Evolutionary conservation across 2,113 vertebrate species (phyloP).

Genomic region (Neopipo cinnamomea): DNA sequence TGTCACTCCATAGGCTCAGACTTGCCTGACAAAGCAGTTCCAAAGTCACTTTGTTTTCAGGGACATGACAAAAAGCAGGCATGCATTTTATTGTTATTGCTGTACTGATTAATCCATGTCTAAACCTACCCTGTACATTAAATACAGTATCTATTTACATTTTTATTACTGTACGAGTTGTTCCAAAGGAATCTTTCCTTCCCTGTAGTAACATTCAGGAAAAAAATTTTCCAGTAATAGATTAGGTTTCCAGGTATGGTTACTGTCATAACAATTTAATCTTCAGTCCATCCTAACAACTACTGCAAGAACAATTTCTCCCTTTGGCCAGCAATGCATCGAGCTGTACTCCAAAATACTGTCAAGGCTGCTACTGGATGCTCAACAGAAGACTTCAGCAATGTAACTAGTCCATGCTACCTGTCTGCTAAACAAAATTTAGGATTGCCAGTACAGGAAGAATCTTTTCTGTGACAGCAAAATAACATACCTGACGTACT

Average conservation of each 20-base stretch:
- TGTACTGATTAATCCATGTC: not conserved
- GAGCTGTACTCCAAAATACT: not conserved
- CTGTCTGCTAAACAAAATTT: not conserved
- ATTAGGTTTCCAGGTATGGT: slow-evolving; percentile 12
- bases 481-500: not conserved
- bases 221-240: not conserved
- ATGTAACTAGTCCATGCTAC: not conserved
- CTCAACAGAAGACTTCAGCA: slow-evolving; percentile 7
- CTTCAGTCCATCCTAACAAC: slow-evolving; percentile 1
- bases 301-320: slow-evolving; percentile 16
- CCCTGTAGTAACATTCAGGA: not conserved
- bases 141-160: not conserved
- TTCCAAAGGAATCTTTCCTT: slow-evolving; percentile 17
- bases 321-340: not conserved
- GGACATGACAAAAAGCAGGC: not conserved
- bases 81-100: not conserved
- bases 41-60: not conserved
- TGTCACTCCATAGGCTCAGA: not conserved
- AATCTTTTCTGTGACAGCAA: not conserved
- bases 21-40: not conserved
- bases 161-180: not conserved
- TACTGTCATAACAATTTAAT: slow-evolving; percentile 30
- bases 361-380: slow-evolving; percentile 28
- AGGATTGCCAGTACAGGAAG: not conserved
- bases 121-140: not conserved